Evolutionary conservation across 1,140 invertebrate species (phyloP).

Genomic region (Ceratitis capitata): DNA sequence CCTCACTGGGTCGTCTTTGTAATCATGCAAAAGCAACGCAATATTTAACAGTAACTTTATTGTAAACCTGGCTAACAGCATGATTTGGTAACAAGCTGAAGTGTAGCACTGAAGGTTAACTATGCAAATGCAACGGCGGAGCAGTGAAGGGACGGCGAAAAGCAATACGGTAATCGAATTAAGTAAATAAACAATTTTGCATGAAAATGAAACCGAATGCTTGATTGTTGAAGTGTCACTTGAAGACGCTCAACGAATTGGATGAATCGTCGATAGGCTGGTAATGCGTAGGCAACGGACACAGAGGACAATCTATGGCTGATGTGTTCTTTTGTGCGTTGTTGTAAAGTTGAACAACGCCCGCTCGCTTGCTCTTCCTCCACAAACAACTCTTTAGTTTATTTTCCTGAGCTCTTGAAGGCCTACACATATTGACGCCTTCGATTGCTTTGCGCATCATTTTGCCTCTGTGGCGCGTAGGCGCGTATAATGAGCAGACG

Average conservation of each 20-base stretch:
- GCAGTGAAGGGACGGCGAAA: not conserved
- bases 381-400: not conserved
- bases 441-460: conserved; percentile 38
- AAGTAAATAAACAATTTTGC: conserved; percentile 37
- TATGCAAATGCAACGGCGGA: not conserved
- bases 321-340: not conserved
- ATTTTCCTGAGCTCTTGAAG: not conserved
- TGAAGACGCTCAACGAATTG: conserved; percentile 50
- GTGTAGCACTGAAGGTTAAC: not conserved
- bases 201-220: conserved; percentile 50
- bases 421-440: conserved; percentile 15
- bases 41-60: not conserved
- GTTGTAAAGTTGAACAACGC: not conserved
- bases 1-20: no score
- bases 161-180: conserved; percentile 37
- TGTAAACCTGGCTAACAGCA: conserved; percentile 14
- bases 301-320: no score
- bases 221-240: conserved; percentile 63
- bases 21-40: not conserved
- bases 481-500: no score
- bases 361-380: not conserved
- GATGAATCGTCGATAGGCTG: not conserved
- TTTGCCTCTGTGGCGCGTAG: conserved; percentile 27
- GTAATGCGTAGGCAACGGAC: no score
- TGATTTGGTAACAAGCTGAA: conserved; percentile 6